Evolutionary conservation across 2,113 vertebrate genomes (phyloP), one percentile per base, ranked within the genome.

Genomic region (Brachyistius frenatus): DNA sequence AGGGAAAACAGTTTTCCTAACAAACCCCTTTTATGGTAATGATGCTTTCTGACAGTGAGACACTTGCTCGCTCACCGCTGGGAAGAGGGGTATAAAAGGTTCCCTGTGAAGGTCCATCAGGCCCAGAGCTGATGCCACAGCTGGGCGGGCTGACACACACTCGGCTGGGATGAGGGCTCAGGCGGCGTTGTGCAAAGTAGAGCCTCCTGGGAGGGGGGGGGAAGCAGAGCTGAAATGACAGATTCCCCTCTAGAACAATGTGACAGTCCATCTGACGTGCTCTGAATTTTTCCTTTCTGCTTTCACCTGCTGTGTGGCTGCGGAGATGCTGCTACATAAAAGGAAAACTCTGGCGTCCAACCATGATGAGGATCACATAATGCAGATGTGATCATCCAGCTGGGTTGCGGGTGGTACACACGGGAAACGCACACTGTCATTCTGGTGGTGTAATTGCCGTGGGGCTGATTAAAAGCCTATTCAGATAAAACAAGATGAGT

Each of bases 401-500:
- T 96, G 90, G 95, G 93, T 93, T 96, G 94, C 73, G 97, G 96
- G 66, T 86, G 93, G 94, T 97, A 98, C 92, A 95, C 95, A 94
- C 93, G 96, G 93, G 97, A 98, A 93, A 97, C 95, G 93, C 98
- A 99, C 96, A 97, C 97, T 70, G 96, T 97, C 95, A 99, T 96
- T 95, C 95, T 96, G 93, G 89, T 94, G 93, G 95, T 98, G 96
- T 97, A 99, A 95, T 98, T 98, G 94, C 95, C 95, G 91, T 94
- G 94, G 94, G 96, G 96, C 93, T 94, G 94, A 94, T 92, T 95
- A 95, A 97, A 98, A 78, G 97, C 97, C 97, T 99, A 92, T 86
- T 81, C 15, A 75, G 65, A 87, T 72, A 44, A 89, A 82, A 81
- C 61, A 72, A 80, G 49, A 88, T 81, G 66, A 85, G 75, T 76